Percentiles rank a stretch among this genome's conserved stretches.
Evolutionary conservation across 2,113 vertebrate genomes (phyloP).

Genomic region (Gallinago jamesoni): DNA sequence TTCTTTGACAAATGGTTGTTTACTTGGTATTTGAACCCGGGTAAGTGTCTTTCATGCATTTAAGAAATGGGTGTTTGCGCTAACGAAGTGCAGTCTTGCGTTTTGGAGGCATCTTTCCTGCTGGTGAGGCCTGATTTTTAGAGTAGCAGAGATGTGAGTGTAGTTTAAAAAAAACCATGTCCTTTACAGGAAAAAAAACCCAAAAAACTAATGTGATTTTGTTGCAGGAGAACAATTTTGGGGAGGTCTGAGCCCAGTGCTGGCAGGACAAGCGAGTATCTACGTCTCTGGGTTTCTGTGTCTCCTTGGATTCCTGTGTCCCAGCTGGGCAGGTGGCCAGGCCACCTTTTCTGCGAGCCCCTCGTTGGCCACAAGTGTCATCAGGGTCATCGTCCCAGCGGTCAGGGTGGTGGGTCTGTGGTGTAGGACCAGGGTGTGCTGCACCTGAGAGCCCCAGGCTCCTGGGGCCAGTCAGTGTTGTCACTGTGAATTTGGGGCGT

Average conservation of each 20-base stretch:
- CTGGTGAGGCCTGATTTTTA: not conserved
- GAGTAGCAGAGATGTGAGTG: not conserved
- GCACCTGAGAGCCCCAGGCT: not conserved
- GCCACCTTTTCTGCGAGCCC: not conserved
- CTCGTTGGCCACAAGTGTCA: not conserved
- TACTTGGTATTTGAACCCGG: not conserved
- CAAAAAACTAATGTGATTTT: not conserved
- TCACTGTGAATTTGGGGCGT: not conserved
- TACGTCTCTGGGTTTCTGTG: rapidly evolving
- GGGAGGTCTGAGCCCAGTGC: not conserved
- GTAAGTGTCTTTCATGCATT: not conserved
- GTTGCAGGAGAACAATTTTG: not conserved
- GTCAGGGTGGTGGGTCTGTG: rapidly evolving
- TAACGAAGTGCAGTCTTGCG: not conserved
- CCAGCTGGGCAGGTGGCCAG: rapidly evolving
- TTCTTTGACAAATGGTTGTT: not conserved
- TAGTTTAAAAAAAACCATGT: not conserved
- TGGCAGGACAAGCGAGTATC: not conserved
- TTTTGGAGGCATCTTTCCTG: not conserved
- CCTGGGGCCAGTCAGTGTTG: rapidly evolving
- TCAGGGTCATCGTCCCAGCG: rapidly evolving
- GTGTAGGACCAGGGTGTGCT: not conserved
- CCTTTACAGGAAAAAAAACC: not conserved
- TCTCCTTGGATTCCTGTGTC: rapidly evolving
- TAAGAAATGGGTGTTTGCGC: not conserved